A percentile compares a stretch with the other conserved stretches of the same genome.
These are phyloP conservation scores for Drosophila acutilabella DNA, from an alignment of 2,888 invertebrate genomes.

Conservation along the genomic window DNA sequence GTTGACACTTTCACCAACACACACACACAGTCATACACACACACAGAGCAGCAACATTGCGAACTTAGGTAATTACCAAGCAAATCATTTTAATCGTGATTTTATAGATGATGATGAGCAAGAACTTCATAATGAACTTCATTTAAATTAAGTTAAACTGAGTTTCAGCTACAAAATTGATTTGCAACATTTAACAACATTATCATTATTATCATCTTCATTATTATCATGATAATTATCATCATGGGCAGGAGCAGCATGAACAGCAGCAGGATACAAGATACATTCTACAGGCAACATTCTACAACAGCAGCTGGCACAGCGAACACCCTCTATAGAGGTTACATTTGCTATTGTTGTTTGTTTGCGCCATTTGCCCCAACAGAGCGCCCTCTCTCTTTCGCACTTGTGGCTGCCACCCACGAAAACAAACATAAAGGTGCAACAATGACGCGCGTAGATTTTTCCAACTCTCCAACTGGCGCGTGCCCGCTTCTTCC, in stretches of 20 bases:
- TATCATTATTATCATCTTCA: background rate
- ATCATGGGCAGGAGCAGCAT: slow-evolving; percentile 8
- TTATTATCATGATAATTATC: no score
- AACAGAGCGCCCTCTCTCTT: slow-evolving; percentile 11
- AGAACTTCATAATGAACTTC: background rate
- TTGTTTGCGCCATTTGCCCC: slow-evolving; percentile 72
- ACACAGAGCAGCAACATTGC: slow-evolving; percentile 15
- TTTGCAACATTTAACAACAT: slow-evolving; percentile 1
- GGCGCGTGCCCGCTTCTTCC: slow-evolving; percentile 29
- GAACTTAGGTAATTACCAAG: slow-evolving; percentile 48
- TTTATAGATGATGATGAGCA: background rate
- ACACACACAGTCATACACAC: slow-evolving; percentile 21
- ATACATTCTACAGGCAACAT: slow-evolving; percentile 19
- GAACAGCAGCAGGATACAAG: slow-evolving; percentile 23
- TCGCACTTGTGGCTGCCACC: slow-evolving; percentile 58
- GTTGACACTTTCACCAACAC: slow-evolving; percentile 81
- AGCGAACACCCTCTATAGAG: slow-evolving; percentile 73
- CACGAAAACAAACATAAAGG: slow-evolving; percentile 81
- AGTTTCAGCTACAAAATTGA: background rate
- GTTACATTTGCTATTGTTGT: slow-evolving; percentile 77
- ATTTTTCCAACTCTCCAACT: slow-evolving; percentile 51
- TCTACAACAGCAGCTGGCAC: slow-evolving; percentile 23
- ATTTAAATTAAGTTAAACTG: background rate
- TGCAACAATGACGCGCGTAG: slow-evolving; percentile 81
- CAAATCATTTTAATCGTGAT: background rate